Percentiles rank a stretch among this genome's conserved stretches.
Evolutionary conservation across 2,888 invertebrate species (phyloP).

Genomic region (Arenicola marina): DNA sequence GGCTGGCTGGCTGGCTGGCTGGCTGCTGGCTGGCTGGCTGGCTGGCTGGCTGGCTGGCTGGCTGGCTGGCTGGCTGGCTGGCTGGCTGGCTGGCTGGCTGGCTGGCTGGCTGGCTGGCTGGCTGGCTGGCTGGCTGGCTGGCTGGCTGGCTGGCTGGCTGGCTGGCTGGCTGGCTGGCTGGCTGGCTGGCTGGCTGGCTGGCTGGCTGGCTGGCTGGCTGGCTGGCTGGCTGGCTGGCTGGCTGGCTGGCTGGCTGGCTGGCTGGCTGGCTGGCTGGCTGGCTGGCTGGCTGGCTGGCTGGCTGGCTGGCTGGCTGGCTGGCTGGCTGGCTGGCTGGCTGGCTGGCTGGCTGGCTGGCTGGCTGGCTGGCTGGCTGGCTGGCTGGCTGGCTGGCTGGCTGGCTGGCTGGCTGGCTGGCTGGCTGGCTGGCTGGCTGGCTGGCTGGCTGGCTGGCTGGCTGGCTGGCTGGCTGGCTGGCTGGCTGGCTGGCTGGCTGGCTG

Average conservation of each 20-base stretch:
- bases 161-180: slow-evolving; percentile 1
- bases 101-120: slow-evolving; percentile 1
- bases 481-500: slow-evolving; percentile 1
- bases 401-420: slow-evolving; percentile 1
- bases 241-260: slow-evolving; percentile 1
- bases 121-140: slow-evolving; percentile 1
- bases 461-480: slow-evolving; percentile 1
- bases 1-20: too few relatives aligned
- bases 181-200: slow-evolving; percentile 1
- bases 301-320: slow-evolving; percentile 1
- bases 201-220: slow-evolving; percentile 1
- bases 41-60: slow-evolving; percentile 1
- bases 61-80: slow-evolving; percentile 1
- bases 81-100: slow-evolving; percentile 1
- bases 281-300: slow-evolving; percentile 1
- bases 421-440: slow-evolving; percentile 1
- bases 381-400: slow-evolving; percentile 1
- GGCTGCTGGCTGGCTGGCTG: too few relatives aligned
- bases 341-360: slow-evolving; percentile 1
- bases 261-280: slow-evolving; percentile 1
- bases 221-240: slow-evolving; percentile 1
- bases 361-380: slow-evolving; percentile 1
- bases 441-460: slow-evolving; percentile 1
- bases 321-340: slow-evolving; percentile 1
- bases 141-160: slow-evolving; percentile 1